Percentiles rank a stretch among this genome's conserved stretches.
phyloP scores from a whole-genome alignment of 2,113 vertebrate species.

The Taxidea taxus region DNA sequence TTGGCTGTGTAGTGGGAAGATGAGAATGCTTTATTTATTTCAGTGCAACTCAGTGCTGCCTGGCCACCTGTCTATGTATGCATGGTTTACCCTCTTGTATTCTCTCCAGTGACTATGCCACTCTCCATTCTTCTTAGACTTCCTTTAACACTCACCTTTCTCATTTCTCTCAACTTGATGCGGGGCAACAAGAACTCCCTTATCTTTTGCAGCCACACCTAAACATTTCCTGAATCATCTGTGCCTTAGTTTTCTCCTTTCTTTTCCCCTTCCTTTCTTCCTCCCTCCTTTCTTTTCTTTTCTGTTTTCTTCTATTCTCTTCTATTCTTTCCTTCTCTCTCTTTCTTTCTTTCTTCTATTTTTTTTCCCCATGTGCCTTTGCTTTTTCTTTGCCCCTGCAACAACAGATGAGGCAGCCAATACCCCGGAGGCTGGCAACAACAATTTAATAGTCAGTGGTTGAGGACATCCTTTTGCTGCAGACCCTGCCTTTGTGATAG shows the following conservation, averaged over 20 bases:
- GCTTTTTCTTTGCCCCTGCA: not conserved
- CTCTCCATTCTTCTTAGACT: not conserved
- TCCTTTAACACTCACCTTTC: not conserved
- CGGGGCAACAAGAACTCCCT: not conserved
- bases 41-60: not conserved
- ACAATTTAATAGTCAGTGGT: not conserved
- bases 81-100: not conserved
- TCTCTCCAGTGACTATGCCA: not conserved
- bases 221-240: not conserved
- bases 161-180: not conserved
- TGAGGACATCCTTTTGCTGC: not conserved
- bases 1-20: not conserved
- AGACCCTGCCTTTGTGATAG: not conserved
- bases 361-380: not conserved
- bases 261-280: not conserved
- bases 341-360: no score
- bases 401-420: not conserved
- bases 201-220: not conserved
- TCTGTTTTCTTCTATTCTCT: no score
- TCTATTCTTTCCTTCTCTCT: no score
- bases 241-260: not conserved
- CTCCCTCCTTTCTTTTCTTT: no score
- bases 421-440: not conserved
- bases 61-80: accelerated
- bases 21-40: not conserved